Evolutionary conservation across 2,888 invertebrate genomes (phyloP).

Genomic region (Ctena decussata): DNA sequence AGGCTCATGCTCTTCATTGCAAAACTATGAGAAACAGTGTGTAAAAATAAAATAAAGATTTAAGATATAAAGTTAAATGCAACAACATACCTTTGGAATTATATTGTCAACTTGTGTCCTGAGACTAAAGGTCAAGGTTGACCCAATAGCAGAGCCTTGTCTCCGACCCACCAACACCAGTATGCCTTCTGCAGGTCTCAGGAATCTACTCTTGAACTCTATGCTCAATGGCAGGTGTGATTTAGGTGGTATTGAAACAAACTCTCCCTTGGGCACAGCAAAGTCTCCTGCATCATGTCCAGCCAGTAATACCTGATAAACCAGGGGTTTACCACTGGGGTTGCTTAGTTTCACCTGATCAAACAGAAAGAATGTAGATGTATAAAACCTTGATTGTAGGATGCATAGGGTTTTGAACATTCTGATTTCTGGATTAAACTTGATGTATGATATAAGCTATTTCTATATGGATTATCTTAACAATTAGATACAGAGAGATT

Average conservation of each 20-base stretch:
- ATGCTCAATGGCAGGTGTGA: conserved; percentile 77
- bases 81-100: conserved; percentile 80
- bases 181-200: conserved; percentile 84
- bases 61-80: no score
- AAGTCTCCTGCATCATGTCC: conserved; percentile 86
- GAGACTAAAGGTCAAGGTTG: conserved; percentile 85
- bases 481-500: no score
- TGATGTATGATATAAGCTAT: no score
- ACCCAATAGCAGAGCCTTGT: conserved; percentile 83
- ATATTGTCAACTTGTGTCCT: conserved; percentile 84
- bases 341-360: conserved; percentile 85
- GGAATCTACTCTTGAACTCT: conserved; percentile 81
- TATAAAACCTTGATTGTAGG: no score
- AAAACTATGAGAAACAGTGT: no score
- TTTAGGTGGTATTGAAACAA: conserved; percentile 83
- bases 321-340: conserved; percentile 84
- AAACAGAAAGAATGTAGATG: no score
- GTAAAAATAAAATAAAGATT: no score
- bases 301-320: conserved; percentile 84
- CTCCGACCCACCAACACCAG: conserved; percentile 84
- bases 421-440: no score
- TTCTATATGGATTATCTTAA: no score
- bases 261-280: conserved; percentile 82
- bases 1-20: no score
- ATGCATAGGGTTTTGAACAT: no score